Conservation (phyloP, 2,113 vertebrate genomes). For the Colistium nudipinnis region DNA sequence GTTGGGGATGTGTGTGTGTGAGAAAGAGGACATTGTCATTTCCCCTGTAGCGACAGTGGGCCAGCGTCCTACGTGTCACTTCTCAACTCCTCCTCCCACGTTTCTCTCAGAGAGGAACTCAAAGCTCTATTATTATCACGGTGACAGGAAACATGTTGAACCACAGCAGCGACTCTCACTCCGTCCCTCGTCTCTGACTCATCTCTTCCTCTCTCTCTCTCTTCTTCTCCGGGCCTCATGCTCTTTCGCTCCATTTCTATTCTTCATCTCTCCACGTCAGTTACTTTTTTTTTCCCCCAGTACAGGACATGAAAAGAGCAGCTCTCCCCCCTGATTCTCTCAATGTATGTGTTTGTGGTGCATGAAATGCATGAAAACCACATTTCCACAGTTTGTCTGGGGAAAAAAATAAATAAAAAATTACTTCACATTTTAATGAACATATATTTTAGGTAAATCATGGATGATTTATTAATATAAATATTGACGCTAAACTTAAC, state of each 20-base stretch:
- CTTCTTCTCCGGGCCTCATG: background rate
- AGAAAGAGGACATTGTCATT: constrained; percentile 56
- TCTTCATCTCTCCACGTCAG: constrained; percentile 31
- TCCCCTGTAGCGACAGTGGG: constrained; percentile 49
- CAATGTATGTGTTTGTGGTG: background rate
- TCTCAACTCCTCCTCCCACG: constrained; percentile 57
- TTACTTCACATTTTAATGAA: no score
- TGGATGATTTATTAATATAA: no score
- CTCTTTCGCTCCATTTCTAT: constrained; percentile 5
- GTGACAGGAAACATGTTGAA: constrained; percentile 66
- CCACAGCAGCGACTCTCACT: constrained; percentile 59
- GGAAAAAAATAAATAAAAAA: no score
- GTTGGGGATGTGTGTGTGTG: background rate
- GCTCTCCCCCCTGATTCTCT: background rate
- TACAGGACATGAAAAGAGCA: background rate
- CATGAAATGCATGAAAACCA: no score
- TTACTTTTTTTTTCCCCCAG: constrained; percentile 2
- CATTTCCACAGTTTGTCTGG: no score
- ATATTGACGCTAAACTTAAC: no score
- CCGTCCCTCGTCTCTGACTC: constrained; percentile 43
- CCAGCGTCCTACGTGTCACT: constrained; percentile 43
- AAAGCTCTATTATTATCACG: constrained; percentile 63
- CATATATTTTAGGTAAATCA: no score
- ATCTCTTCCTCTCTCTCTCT: constrained; percentile 47
- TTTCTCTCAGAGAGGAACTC: constrained; percentile 61